A percentile compares a stretch with the other conserved stretches of the same genome.
These are phyloP conservation scores for Anser brachyrhynchus DNA, from an alignment of 2,113 vertebrate genomes.

Conservation along the genomic window DNA sequence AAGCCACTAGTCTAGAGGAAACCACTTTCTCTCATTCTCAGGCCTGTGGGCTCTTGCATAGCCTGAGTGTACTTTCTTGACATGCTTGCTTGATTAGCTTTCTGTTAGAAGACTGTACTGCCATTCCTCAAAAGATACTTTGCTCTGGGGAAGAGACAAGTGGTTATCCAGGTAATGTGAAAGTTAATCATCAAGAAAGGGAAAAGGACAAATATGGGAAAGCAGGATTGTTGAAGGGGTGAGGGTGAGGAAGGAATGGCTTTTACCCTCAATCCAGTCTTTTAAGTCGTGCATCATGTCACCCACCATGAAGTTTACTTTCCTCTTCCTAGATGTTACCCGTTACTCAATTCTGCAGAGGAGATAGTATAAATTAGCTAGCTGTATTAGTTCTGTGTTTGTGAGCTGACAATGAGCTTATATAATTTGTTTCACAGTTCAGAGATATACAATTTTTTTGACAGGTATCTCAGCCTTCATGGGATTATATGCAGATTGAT, in stretches of 20 bases:
- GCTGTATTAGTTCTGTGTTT: background rate
- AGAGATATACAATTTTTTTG: background rate
- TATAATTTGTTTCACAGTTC: background rate
- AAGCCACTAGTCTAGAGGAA: background rate
- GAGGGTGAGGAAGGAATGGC: fast-evolving
- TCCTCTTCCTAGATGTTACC: background rate
- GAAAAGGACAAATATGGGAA: background rate
- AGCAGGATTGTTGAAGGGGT: background rate
- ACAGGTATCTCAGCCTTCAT: background rate
- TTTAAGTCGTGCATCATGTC: background rate
- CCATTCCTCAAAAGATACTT: background rate
- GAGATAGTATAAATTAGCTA: background rate
- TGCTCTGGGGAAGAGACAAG: background rate
- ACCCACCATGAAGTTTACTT: background rate
- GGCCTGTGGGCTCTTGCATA: fast-evolving
- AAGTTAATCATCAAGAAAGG: background rate
- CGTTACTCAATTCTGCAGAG: background rate
- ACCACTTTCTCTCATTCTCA: background rate
- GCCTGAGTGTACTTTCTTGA: background rate
- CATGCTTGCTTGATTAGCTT: background rate
- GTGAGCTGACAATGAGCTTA: background rate
- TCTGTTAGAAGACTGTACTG: background rate
- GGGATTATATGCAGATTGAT: background rate
- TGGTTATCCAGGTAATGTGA: background rate
- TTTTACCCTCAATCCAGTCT: background rate